phyloP scores from a whole-genome alignment of 1,140 invertebrate species.

The Lepidurus packardi region DNA sequence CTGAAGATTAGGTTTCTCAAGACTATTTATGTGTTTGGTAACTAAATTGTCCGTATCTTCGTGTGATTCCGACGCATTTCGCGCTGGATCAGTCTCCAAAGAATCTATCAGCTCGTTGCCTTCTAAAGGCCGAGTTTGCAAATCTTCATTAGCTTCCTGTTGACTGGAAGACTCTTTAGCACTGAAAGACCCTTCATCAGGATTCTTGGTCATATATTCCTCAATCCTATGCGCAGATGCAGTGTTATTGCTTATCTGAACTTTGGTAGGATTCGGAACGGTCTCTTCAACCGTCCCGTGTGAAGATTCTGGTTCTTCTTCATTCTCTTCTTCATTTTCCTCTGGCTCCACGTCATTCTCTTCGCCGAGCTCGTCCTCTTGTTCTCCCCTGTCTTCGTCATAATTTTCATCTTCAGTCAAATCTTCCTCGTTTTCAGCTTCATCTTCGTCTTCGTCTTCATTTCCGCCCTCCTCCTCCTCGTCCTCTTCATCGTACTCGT shows the following conservation, averaged over 20 bases:
- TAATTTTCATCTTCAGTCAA: constrained; percentile 23
- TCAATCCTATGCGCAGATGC: not conserved
- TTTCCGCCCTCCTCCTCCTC: constrained; percentile 1
- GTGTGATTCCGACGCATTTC: not conserved
- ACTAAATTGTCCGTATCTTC: not conserved
- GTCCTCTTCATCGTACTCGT: constrained; percentile 11
- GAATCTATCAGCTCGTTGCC: not conserved
- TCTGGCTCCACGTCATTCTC: constrained; percentile 21
- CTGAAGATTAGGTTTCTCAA: not conserved
- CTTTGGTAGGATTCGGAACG: not conserved
- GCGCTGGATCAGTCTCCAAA: not conserved
- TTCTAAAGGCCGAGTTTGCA: not conserved
- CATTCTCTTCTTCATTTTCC: constrained; percentile 23
- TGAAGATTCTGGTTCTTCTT: not conserved
- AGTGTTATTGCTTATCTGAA: not conserved
- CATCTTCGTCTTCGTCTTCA: constrained; percentile 28
- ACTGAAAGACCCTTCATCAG: not conserved
- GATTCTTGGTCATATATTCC: not conserved
- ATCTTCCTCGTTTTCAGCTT: constrained; percentile 25
- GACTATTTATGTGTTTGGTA: not conserved
- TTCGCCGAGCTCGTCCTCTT: constrained; percentile 5
- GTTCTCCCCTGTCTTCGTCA: constrained; percentile 24
- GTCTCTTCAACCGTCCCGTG: not conserved
- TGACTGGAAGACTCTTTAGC: not conserved
- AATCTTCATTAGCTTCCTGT: not conserved